These are phyloP conservation scores for Hydrozoanthus gracilis DNA, from an alignment of 92 coral and sea anemone genomes.

Conservation along the genomic window DNA sequence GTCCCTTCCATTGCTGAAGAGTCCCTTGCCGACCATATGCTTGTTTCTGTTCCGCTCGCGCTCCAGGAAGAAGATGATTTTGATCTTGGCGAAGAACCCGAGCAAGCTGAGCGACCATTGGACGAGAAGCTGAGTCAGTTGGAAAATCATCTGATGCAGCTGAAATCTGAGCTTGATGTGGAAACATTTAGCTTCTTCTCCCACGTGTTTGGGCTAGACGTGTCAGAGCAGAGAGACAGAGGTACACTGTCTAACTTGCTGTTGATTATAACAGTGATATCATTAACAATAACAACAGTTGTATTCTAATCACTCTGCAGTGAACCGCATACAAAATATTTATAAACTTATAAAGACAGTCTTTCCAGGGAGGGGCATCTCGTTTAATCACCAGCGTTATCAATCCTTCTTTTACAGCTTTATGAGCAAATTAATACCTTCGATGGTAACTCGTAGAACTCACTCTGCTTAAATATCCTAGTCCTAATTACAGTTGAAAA, in stretches of 20 bases:
- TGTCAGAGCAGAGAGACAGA: constrained; percentile 55
- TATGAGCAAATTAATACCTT: too few species aligned
- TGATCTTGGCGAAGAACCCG: constrained; percentile 55
- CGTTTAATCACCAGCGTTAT: too few species aligned
- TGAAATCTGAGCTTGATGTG: constrained; percentile 78
- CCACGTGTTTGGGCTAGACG: constrained; percentile 75
- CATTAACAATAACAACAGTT: too few species aligned
- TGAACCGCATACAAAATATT: too few species aligned
- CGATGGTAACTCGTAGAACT: too few species aligned
- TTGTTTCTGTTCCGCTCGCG: constrained; percentile 77
- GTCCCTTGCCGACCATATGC: constrained; percentile 24
- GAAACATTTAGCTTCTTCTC: constrained; percentile 85
- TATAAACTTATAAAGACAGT: too few species aligned
- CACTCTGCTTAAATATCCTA: too few species aligned
- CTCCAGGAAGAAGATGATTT: constrained; percentile 72
- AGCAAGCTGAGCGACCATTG: constrained; percentile 54
- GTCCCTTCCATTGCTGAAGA: constrained; percentile 52
- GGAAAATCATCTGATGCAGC: constrained; percentile 70
- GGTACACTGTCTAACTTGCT: constrained; percentile 43
- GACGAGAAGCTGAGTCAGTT: constrained; percentile 72
- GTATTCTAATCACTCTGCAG: too few species aligned
- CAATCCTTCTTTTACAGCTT: too few species aligned
- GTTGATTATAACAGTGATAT: background rate
- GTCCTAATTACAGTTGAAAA: too few species aligned
- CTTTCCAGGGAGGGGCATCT: too few species aligned